phyloP scores from a whole-genome alignment of 2,113 vertebrate genomes.

The Bothrops jararaca region DNA sequence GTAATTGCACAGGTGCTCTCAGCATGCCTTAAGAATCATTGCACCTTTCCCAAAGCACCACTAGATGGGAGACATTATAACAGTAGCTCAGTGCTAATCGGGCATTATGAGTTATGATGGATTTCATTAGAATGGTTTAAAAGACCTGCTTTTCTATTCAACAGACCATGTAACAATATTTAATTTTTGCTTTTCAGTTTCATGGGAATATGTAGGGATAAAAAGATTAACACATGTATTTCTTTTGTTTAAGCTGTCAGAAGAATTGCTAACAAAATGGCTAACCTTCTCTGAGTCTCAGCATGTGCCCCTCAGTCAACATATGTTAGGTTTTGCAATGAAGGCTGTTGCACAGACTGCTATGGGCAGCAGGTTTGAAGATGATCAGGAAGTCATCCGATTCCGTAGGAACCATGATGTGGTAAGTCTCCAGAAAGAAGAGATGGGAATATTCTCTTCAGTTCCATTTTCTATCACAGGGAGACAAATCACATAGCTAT shows the following conservation, averaged over 20 bases:
- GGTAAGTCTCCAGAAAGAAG: constrained; percentile 67
- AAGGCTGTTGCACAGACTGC: constrained; percentile 88
- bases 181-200: constrained; percentile 22
- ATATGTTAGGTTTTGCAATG: constrained; percentile 91
- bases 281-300: constrained; percentile 82
- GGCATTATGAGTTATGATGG: not conserved
- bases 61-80: not conserved
- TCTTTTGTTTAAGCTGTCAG: constrained; percentile 78
- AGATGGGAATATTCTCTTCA: not conserved
- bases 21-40: not conserved
- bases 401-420: constrained; percentile 92
- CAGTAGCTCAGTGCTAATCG: not conserved
- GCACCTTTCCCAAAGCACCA: not conserved
- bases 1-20: not conserved
- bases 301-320: constrained; percentile 88
- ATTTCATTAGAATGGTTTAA: not conserved
- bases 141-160: not conserved
- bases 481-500: not conserved
- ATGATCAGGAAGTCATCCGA: constrained; percentile 82
- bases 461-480: not conserved
- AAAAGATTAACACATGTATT: constrained; percentile 40
- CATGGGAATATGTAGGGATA: not conserved
- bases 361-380: constrained; percentile 84
- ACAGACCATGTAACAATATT: not conserved
- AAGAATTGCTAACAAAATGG: constrained; percentile 90